Evolutionary conservation across 64 coral and sea anemone species (phyloP).

Genomic region (Dendronephthya gigantea): DNA sequence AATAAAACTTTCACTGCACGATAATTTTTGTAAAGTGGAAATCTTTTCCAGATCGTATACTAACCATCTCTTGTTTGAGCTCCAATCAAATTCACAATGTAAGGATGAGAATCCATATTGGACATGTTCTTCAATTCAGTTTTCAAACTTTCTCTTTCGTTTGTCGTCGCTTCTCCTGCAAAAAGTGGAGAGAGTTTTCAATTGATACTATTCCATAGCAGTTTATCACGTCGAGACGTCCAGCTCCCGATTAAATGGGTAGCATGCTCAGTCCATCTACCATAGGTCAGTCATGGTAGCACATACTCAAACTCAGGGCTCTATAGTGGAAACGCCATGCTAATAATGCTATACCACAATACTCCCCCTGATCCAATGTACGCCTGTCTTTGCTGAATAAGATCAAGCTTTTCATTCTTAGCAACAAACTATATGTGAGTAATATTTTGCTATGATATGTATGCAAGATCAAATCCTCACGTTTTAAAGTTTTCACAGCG

Average conservation of each 20-base stretch:
- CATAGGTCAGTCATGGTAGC: too few species aligned
- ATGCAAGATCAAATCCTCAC: background rate
- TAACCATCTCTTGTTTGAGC: background rate
- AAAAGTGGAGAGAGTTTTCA: background rate
- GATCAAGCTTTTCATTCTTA: too few species aligned
- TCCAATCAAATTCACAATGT: conserved; percentile 13
- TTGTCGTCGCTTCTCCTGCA: background rate
- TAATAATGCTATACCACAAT: too few species aligned
- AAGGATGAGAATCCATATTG: background rate
- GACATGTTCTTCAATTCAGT: background rate
- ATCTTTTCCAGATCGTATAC: background rate
- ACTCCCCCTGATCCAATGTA: too few species aligned
- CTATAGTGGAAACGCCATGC: too few species aligned
- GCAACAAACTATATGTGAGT: too few species aligned
- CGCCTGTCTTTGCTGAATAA: too few species aligned
- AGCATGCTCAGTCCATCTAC: too few species aligned
- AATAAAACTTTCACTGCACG: background rate
- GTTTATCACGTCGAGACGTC: too few species aligned
- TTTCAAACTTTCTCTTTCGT: background rate
- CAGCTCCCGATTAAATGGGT: too few species aligned
- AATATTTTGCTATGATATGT: background rate
- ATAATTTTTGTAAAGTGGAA: background rate
- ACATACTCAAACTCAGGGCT: too few species aligned
- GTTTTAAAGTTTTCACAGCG: background rate
- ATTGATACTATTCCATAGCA: too few species aligned